A percentile compares a stretch with the other conserved stretches of the same genome.
These are phyloP conservation scores for Dynastes hyllus DNA, from an alignment of 2,888 invertebrate genomes.

Conservation along the genomic window DNA sequence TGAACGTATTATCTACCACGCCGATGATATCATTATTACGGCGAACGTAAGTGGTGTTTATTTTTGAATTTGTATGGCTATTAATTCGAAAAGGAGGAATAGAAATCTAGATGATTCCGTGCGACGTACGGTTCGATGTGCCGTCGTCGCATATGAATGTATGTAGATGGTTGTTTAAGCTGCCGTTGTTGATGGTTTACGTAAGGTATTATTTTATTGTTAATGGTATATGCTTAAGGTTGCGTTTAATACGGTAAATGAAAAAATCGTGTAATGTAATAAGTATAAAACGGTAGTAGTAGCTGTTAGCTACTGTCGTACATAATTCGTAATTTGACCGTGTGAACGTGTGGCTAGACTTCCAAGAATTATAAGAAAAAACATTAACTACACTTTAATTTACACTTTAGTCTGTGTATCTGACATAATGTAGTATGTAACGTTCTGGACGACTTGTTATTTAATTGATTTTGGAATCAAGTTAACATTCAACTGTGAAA, in stretches of 20 bases:
- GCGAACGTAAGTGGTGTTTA: not conserved
- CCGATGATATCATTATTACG: slow-evolving; percentile 10
- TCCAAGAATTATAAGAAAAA: not conserved
- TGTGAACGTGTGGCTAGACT: slow-evolving; percentile 1
- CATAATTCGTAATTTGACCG: not conserved
- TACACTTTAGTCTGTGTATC: not conserved
- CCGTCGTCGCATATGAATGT: not conserved
- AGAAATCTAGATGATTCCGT: slow-evolving; percentile 9
- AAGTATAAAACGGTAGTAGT: slow-evolving; percentile 2
- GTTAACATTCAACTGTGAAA: no score
- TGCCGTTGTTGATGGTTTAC: not conserved
- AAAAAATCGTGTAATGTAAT: slow-evolving; percentile 8
- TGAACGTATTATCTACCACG: not conserved
- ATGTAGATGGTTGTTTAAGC: not conserved
- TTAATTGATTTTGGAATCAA: no score
- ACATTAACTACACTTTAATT: not conserved
- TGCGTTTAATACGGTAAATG: not conserved
- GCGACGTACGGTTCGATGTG: not conserved
- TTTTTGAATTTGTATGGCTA: slow-evolving; percentile 6
- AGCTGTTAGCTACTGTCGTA: not conserved
- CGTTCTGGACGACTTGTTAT: no score
- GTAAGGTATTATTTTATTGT: slow-evolving; percentile 8
- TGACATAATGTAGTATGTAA: no score
- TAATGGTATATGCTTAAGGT: slow-evolving; percentile 1
- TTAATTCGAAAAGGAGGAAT: slow-evolving; percentile 4